These are phyloP conservation scores for Acanthococcus lagerstroemiae DNA, from an alignment of 2,888 invertebrate genomes.

Conservation along the genomic window DNA sequence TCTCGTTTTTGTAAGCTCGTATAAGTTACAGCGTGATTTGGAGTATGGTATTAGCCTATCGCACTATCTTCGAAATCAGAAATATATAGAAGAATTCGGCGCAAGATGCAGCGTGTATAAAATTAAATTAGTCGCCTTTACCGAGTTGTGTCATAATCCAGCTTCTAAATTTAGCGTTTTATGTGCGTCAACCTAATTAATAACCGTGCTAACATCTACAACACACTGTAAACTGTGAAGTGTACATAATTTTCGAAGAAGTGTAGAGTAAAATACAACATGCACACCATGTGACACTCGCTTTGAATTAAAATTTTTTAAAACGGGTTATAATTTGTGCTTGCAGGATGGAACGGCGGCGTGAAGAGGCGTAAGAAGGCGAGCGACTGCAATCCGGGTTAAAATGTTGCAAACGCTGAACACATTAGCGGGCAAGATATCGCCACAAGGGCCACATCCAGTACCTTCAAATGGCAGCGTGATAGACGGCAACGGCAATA, in stretches of 20 bases:
- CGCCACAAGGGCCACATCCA: constrained; percentile 58
- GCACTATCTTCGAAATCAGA: no score
- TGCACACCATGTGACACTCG: no score
- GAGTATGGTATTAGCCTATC: no score
- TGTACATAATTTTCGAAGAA: background rate
- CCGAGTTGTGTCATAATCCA: constrained; percentile 17
- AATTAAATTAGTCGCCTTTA: constrained; percentile 19
- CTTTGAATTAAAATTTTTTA: background rate
- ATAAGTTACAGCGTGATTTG: no score
- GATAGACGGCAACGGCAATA: constrained; percentile 36
- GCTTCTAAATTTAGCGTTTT: constrained; percentile 28
- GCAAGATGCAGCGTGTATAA: constrained; percentile 3
- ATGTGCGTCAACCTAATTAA: constrained; percentile 25
- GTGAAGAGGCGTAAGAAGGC: background rate
- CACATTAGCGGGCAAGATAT: constrained; percentile 80
- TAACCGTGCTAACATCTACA: constrained; percentile 10
- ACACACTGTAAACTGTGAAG: background rate
- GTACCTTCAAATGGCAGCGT: constrained; percentile 16
- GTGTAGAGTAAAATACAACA: background rate
- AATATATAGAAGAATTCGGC: no score
- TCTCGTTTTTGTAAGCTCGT: no score
- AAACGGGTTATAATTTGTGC: background rate
- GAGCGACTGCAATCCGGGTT: constrained; percentile 31
- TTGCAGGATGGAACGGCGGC: constrained; percentile 6
- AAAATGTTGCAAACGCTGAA: constrained; percentile 77